phyloP scores from a whole-genome alignment of 2,888 invertebrate genomes.

The Busseola fusca region DNA sequence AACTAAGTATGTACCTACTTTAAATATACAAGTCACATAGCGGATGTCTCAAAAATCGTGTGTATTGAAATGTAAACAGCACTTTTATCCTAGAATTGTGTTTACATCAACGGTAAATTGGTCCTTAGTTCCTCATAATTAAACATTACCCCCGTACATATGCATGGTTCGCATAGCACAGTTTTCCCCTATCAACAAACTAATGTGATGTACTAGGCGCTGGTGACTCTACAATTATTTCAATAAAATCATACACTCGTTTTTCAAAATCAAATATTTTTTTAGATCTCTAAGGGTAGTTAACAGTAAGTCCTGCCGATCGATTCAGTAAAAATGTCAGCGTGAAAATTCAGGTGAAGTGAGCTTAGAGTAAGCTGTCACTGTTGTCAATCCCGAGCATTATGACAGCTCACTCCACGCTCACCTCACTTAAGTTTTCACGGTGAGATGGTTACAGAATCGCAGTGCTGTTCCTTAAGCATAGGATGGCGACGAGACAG shows the following conservation, averaged over 20 bases:
- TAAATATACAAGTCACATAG: slow-evolving; percentile 10
- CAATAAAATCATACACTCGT: neutral
- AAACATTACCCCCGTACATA: slow-evolving; percentile 37
- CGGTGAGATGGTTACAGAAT: no score
- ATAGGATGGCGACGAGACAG: no score
- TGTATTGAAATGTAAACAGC: slow-evolving; percentile 24
- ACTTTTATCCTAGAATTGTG: slow-evolving; percentile 10
- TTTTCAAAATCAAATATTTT: no score
- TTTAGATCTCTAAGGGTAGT: no score
- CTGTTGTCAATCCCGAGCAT: no score
- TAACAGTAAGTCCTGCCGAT: no score
- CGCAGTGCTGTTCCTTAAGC: no score
- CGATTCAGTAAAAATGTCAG: no score
- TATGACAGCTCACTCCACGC: no score
- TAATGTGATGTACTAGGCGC: neutral
- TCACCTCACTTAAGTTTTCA: no score
- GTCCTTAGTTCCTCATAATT: slow-evolving; percentile 25
- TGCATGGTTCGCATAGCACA: slow-evolving; percentile 3
- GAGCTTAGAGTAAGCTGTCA: no score
- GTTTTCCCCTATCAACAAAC: slow-evolving; percentile 11
- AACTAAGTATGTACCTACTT: neutral
- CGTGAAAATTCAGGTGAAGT: no score
- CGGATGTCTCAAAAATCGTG: slow-evolving; percentile 35
- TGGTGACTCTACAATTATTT: neutral
- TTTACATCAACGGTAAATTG: slow-evolving; percentile 24